A percentile compares a stretch with the other conserved stretches of the same genome.
phyloP scores from a whole-genome alignment of 2,797 vertebrate species.

The Bucorvus abyssinicus region DNA sequence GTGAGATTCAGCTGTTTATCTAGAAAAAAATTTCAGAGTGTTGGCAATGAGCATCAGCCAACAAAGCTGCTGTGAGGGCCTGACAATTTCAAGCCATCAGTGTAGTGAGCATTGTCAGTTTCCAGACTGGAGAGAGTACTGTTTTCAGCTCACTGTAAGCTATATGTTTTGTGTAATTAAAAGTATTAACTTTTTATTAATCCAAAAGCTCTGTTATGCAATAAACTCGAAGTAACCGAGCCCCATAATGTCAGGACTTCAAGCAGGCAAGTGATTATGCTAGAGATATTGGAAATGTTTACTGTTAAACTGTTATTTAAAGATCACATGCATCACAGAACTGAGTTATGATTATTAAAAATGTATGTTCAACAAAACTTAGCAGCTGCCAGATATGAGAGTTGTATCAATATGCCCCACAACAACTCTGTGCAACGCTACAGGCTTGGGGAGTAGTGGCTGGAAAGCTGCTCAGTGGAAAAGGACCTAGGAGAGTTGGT shows the following conservation, averaged over 20 bases:
- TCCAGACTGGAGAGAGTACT: background rate
- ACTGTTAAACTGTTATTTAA: background rate
- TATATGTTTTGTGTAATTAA: background rate
- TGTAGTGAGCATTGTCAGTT: background rate
- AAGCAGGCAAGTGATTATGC: background rate
- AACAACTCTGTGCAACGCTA: too few relatives aligned
- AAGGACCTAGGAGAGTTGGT: too few relatives aligned
- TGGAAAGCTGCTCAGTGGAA: too few relatives aligned
- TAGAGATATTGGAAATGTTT: background rate
- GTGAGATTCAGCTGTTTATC: background rate
- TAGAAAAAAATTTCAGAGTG: background rate
- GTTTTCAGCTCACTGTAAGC: background rate
- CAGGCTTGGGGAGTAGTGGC: too few relatives aligned
- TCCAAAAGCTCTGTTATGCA: background rate
- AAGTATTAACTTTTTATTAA: background rate
- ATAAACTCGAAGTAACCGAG: background rate
- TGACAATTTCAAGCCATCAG: background rate
- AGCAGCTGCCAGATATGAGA: background rate
- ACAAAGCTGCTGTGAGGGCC: background rate
- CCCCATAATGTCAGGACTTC: background rate
- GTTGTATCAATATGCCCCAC: background rate
- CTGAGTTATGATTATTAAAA: background rate
- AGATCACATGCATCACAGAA: background rate
- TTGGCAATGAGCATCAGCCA: fast-evolving
- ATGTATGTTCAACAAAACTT: background rate